Evolutionary conservation across 2,797 vertebrate genomes (phyloP).

Genomic region (Platalea minor): DNA sequence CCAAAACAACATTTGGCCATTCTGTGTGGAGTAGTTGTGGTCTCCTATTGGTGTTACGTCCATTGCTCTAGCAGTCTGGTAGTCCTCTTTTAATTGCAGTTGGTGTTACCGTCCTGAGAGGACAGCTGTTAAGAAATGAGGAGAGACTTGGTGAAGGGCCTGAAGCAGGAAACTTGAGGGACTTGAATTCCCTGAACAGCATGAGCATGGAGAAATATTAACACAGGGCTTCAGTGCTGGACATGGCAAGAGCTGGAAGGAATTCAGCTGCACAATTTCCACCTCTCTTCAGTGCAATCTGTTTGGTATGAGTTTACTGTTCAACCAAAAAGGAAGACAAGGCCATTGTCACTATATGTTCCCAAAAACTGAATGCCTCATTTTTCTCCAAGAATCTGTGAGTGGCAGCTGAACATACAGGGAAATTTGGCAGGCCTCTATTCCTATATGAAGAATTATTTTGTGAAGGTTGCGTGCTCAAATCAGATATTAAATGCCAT

Average conservation of each 20-base stretch:
- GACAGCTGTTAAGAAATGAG: background rate
- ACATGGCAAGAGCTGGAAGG: background rate
- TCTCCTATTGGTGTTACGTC: background rate
- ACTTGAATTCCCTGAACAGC: background rate
- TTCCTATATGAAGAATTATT: background rate
- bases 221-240: background rate
- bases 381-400: background rate
- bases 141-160: background rate
- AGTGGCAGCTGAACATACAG: background rate
- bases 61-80: background rate
- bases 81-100: background rate
- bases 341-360: background rate
- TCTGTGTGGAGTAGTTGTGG: background rate
- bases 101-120: background rate
- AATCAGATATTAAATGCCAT: background rate
- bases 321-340: background rate
- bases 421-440: background rate
- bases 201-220: background rate
- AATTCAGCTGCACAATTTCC: background rate
- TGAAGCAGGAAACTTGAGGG: background rate
- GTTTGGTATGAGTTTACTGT: background rate
- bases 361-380: background rate
- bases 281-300: background rate
- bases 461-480: background rate
- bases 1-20: background rate